Evolutionary conservation across 2,113 vertebrate species (phyloP), one percentile per base, ranked within the genome.

Genomic region (Helogale parvula): DNA sequence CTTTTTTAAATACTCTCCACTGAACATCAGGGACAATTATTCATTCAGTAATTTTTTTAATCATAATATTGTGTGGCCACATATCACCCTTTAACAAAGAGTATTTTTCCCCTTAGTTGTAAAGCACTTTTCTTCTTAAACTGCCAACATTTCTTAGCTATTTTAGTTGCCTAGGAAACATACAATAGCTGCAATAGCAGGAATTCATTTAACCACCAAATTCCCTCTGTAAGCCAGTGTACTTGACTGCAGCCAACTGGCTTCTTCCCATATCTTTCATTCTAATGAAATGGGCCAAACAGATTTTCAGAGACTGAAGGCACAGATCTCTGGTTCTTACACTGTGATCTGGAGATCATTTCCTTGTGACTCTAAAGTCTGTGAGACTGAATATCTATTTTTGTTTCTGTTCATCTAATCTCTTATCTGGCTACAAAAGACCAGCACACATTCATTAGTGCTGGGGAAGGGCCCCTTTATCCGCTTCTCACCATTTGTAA

Each of bases 101-200:
- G 29, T 66, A 29, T 65, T 74, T 80, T 31, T 35, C 41, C 54
- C 54, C 68, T 82, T 88, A 84, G 19, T 88, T 90, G 38, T 92
- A 94, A 93, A 93, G 29, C 19, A 69, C 2, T 93, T 90, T 97
- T 95, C 41, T 82, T 87, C 41, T 96, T 81, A 95, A 96, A 84
- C 45, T 94, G 84, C 19, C 31, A 85, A 45, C 13, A 90, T 66
- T 85, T 89, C 79, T 92, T 77, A 74, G 41, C 27, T 27, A 91
- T 97, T 95, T 82, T 57, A 95, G 84, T 96, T 98, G 45, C 94
- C 93, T 97, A 71, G 27, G 97, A 98, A 98, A 98, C 76, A 88
- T 90, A 97, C 65, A 84, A 63, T 60, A 60, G 45, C 4, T 29
- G 92, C 52, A 85, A 63, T 82, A 96, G 92, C 41, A 97, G 65